Evolutionary conservation across 2,797 vertebrate species (phyloP).

Genomic region (Lophotriccus pileatus): DNA sequence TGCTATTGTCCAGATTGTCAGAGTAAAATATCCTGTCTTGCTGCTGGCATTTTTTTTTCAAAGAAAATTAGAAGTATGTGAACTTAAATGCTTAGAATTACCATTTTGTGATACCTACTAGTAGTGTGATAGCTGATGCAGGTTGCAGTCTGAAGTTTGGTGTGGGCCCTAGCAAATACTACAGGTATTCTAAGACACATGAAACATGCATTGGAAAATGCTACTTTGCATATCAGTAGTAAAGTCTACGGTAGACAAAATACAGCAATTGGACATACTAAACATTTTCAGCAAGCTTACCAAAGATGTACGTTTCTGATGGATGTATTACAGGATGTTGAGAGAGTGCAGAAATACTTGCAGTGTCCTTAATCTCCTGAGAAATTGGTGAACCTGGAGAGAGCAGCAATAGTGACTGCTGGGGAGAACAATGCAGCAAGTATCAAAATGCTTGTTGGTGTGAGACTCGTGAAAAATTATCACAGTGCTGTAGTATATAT

Average conservation of each 20-base stretch:
- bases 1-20: not conserved
- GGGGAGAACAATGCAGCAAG: not conserved
- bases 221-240: fast-evolving
- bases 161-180: not conserved
- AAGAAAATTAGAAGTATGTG: not conserved
- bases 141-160: not conserved
- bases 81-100: not conserved
- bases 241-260: not conserved
- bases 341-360: not conserved
- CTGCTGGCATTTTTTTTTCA: not conserved
- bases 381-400: not conserved
- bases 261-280: not conserved
- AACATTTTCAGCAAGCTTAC: not conserved
- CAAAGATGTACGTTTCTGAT: not conserved
- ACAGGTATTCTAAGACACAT: not conserved
- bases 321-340: not conserved
- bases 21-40: not conserved
- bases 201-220: not conserved
- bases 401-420: not conserved
- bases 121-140: not conserved
- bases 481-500: not conserved
- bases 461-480: not conserved
- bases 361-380: not conserved
- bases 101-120: not conserved
- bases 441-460: not conserved